Percentiles rank a stretch among this genome's conserved stretches.
Conservation (phyloP, 2,113 vertebrate species). For the Thunnus thynnus region DNA sequence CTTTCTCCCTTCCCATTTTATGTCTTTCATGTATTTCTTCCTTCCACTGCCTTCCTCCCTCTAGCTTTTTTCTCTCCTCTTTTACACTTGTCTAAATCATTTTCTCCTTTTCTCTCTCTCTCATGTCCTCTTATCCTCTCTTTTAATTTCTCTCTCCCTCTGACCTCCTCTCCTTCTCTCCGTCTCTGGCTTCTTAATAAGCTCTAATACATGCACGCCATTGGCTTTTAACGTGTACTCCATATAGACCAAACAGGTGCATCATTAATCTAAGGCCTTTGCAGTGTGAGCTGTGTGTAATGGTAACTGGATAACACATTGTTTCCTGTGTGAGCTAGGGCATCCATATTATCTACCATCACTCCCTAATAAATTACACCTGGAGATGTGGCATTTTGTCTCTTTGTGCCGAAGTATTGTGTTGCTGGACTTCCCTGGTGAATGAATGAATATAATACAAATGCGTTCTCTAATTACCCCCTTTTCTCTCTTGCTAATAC, state of each 20-base stretch:
- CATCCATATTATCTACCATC: slow-evolving; percentile 79
- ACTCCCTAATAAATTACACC: slow-evolving; percentile 76
- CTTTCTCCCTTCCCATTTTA: slow-evolving; percentile 3
- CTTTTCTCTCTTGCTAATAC: slow-evolving; percentile 43
- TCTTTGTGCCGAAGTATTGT: slow-evolving; percentile 62
- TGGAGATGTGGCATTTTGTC: slow-evolving; percentile 62
- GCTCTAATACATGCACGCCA: slow-evolving; percentile 59
- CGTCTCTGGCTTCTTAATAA: slow-evolving; percentile 62
- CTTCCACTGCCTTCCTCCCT: not conserved
- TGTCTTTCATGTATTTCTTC: slow-evolving; percentile 14
- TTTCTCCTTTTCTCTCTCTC: slow-evolving; percentile 7
- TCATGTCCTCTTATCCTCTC: slow-evolving; percentile 3
- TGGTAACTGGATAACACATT: slow-evolving; percentile 80
- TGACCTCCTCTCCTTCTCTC: slow-evolving; percentile 34
- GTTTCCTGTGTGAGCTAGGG: slow-evolving; percentile 71
- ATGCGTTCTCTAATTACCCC: slow-evolving; percentile 59
- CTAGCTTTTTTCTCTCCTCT: not conserved
- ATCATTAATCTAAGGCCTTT: slow-evolving; percentile 78
- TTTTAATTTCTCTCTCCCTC: slow-evolving; percentile 39
- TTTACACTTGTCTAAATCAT: not conserved
- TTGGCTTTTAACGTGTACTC: slow-evolving; percentile 65
- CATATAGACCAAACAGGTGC: slow-evolving; percentile 68
- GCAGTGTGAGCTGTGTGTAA: slow-evolving; percentile 63
- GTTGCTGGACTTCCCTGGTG: slow-evolving; percentile 59
- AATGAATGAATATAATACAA: slow-evolving; percentile 61